Base-by-base conservation (phyloP, 2,888 invertebrate species). In the Diadromus collaris region DNA sequence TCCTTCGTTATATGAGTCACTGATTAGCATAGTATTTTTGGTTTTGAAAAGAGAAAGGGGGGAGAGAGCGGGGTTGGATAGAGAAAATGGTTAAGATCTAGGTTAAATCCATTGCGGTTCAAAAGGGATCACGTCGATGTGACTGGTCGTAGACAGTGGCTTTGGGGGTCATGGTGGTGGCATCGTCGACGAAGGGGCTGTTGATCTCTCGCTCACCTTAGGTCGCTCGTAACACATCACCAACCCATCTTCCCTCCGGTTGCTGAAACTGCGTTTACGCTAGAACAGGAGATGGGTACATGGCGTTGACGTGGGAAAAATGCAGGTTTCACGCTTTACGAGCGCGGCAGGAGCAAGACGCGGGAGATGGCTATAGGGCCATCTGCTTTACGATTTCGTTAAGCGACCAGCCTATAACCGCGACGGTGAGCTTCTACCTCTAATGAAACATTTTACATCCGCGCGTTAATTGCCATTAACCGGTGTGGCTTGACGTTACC, bases 361-460 rank as follows among this genome's bases (percentile, higher is more conserved):
- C 32, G 19, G 60, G 10, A 10, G 34, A 61, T 32, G 34, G 60
- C 21, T 38, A 29, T 34, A 58, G 44, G 16, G 27, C 27, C 64
- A 29, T 48, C 6, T 19, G 27, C 56, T 79, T 79, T 71, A 75
- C 71, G 75, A 67, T 79, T 75, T 75, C 56, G 61, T 78, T 75
- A 41, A 79, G 71, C 67, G 71, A 71, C 61, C 65, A 24, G 68
- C 32, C 67, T 75, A 69, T 76, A 78, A 76, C 75, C 44, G 67
- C 46, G 16, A 70, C 60, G 29, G 38, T 64, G 65, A 60, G 48
- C 64, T 56, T 48, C 54, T 68, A 58, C 60, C 70, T 68, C 32
- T 69, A 71, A 76, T 78, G 73, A 80, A 78, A 78, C 60, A 78
- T 78, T 81, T 80, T 74, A 65, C 68, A 74, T 76, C 76, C 80